Percentiles rank a stretch among this genome's conserved stretches.
Conservation (phyloP, 2,888 invertebrate genomes). For the Seira ritae region DNA sequence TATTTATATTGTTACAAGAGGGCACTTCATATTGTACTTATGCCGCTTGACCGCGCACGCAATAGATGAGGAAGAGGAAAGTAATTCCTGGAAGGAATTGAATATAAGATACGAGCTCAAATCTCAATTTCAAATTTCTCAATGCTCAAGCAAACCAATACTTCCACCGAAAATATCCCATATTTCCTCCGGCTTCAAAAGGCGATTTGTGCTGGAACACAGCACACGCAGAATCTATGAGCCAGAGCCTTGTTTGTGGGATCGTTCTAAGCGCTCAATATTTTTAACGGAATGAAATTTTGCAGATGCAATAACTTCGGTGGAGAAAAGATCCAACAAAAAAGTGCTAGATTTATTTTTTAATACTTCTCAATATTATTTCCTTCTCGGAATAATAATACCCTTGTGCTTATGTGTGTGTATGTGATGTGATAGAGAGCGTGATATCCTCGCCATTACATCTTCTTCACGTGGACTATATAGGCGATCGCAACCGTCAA, state of each 20-base stretch:
- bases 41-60: too few species aligned
- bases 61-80: too few species aligned
- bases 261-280: neutral
- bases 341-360: slow-evolving; percentile 39
- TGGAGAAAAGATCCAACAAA: neutral
- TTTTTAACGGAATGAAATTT: neutral
- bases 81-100: neutral
- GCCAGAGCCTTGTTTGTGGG: neutral
- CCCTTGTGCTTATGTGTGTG: neutral
- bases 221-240: too few species aligned
- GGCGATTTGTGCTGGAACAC: neutral
- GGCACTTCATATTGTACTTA: too few species aligned
- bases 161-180: neutral
- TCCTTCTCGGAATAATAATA: slow-evolving; percentile 38
- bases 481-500: neutral
- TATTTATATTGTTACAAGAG: too few species aligned
- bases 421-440: neutral
- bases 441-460: too few species aligned
- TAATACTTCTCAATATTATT: slow-evolving; percentile 45
- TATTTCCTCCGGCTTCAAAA: neutral
- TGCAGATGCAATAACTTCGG: neutral
- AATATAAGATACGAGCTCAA: neutral
- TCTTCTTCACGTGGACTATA: neutral
- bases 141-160: neutral
- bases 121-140: neutral